A percentile compares a stretch with the other conserved stretches of the same genome.
Conservation (phyloP, 2,888 invertebrate species). For the Drosophila fungiperda region DNA sequence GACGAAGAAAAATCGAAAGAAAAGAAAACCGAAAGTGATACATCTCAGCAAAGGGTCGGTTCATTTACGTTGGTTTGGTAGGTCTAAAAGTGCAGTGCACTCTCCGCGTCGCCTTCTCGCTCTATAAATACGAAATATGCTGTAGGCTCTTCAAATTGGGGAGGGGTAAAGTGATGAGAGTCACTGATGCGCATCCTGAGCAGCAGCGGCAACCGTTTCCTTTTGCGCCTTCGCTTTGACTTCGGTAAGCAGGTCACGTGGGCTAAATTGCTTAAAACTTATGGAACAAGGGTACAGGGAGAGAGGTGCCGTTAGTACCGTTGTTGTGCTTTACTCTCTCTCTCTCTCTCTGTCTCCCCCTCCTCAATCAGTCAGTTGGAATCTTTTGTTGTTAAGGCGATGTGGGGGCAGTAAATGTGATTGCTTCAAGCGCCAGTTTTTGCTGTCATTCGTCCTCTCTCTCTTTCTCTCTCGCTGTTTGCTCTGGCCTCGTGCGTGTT, state of each 20-base stretch:
- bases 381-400: slow-evolving; percentile 12
- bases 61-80: slow-evolving; percentile 25
- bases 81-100: slow-evolving; percentile 33
- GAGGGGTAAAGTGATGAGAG: slow-evolving; percentile 4
- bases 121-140: slow-evolving; percentile 60
- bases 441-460: slow-evolving; percentile 8
- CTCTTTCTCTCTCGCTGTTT: slow-evolving; percentile 3
- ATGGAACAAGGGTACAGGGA: neutral
- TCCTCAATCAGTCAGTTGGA: slow-evolving; percentile 34
- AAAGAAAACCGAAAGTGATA: slow-evolving; percentile 71
- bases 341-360: slow-evolving; percentile 10
- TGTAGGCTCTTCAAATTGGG: slow-evolving; percentile 1
- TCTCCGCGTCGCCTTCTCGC: slow-evolving; percentile 32
- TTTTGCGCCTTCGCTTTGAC: slow-evolving; percentile 49
- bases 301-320: neutral
- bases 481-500: slow-evolving; percentile 50
- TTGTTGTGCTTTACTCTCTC: neutral
- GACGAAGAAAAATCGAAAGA: neutral
- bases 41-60: slow-evolving; percentile 59
- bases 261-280: slow-evolving; percentile 61
- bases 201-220: slow-evolving; percentile 26
- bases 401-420: slow-evolving; percentile 68
- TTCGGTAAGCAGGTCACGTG: slow-evolving; percentile 79
- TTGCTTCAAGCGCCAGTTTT: slow-evolving; percentile 42
- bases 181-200: slow-evolving; percentile 55